phyloP scores from a whole-genome alignment of 2,797 vertebrate genomes.

The Myoxocephalus aenaeus region DNA sequence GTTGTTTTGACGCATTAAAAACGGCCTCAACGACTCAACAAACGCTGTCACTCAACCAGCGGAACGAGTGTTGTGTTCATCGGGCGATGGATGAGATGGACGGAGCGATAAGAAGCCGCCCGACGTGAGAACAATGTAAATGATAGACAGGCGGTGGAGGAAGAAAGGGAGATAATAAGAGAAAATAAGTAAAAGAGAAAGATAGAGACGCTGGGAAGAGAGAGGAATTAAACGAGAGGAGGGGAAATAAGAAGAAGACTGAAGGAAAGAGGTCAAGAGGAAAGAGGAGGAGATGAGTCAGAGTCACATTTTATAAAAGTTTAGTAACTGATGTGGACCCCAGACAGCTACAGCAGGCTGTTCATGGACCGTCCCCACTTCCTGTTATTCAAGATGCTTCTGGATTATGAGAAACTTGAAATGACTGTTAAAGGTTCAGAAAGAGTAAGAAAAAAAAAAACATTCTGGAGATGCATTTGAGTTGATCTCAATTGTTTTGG shows the following conservation, averaged over 20 bases:
- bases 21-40: not conserved
- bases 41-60: too few relatives aligned
- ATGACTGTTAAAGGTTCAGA: too few relatives aligned
- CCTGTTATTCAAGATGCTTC: too few relatives aligned
- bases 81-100: constrained; percentile 11
- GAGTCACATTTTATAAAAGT: not conserved
- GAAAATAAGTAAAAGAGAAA: not conserved
- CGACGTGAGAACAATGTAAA: not conserved
- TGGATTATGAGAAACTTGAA: too few relatives aligned
- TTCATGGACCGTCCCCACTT: too few relatives aligned
- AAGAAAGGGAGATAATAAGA: not conserved
- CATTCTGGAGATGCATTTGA: too few relatives aligned
- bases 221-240: not conserved
- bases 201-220: not conserved
- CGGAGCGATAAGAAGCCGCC: constrained; percentile 5
- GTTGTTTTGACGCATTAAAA: not conserved
- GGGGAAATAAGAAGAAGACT: not conserved
- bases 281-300: not conserved
- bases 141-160: not conserved
- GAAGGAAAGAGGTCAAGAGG: not conserved
- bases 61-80: not conserved
- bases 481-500: too few relatives aligned
- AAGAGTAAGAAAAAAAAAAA: too few relatives aligned
- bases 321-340: too few relatives aligned
- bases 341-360: too few relatives aligned